These are phyloP conservation scores for Nasua narica DNA, from an alignment of 2,797 vertebrate genomes.

Conservation along the genomic window DNA sequence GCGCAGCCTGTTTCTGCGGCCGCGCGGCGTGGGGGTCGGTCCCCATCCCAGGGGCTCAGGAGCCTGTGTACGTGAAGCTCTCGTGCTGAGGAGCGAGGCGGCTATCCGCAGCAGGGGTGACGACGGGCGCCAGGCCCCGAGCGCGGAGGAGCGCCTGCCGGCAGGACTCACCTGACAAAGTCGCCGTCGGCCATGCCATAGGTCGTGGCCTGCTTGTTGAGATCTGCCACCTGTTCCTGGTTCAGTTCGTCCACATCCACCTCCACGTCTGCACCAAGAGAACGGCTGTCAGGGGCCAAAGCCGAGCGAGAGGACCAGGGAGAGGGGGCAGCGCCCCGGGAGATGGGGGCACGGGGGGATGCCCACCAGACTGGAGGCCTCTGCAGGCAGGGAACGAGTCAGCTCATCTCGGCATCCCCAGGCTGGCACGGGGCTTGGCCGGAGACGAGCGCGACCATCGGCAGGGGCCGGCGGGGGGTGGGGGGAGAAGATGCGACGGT, in stretches of 20 bases:
- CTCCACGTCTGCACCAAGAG: conserved; percentile 90
- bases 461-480: background rate
- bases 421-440: background rate
- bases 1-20: background rate
- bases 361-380: background rate
- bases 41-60: background rate
- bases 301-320: background rate
- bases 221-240: conserved; percentile 92
- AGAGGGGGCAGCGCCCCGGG: background rate
- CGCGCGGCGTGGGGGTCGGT: too few relatives aligned
- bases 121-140: background rate
- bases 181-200: conserved; percentile 97
- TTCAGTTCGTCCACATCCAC: conserved; percentile 96
- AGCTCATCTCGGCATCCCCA: background rate
- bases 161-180: conserved; percentile 90
- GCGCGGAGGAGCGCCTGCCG: fast-evolving
- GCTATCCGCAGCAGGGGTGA: background rate
- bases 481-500: too few relatives aligned
- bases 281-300: conserved; percentile 41
- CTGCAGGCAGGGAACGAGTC: background rate
- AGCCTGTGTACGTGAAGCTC: background rate
- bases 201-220: conserved; percentile 95
- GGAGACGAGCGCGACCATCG: background rate
- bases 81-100: background rate
- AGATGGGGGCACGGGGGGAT: background rate